Evolutionary conservation across 2,888 invertebrate species (phyloP).

Genomic region (Desoria tigrina): DNA sequence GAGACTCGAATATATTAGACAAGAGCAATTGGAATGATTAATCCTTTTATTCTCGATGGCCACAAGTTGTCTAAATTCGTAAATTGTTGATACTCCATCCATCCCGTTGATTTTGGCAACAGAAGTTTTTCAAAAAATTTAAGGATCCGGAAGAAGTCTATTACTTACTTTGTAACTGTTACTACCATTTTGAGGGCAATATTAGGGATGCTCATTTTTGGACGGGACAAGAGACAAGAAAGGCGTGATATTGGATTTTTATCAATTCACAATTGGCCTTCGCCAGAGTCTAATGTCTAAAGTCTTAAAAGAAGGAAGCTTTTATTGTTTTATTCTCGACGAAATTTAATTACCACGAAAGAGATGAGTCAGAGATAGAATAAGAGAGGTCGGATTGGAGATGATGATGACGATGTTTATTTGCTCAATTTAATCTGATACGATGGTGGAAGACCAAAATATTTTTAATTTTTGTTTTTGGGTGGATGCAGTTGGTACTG

Average conservation of each 20-base stretch:
- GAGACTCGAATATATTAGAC: background rate
- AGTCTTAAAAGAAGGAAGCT: too few relatives aligned
- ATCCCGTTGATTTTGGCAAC: slow-evolving; percentile 2
- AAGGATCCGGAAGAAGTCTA: slow-evolving; percentile 4
- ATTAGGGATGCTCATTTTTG: background rate
- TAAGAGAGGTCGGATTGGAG: background rate
- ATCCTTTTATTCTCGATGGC: slow-evolving; percentile 5
- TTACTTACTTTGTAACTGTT: background rate
- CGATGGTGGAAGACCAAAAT: background rate
- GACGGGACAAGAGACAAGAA: too few relatives aligned
- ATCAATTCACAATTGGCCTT: too few relatives aligned
- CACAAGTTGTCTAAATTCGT: background rate
- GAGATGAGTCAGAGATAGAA: background rate
- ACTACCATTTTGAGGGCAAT: background rate
- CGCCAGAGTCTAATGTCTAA: too few relatives aligned
- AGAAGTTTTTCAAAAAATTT: background rate
- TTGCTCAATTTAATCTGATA: slow-evolving; percentile 7
- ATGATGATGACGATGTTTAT: background rate
- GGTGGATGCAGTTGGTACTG: background rate
- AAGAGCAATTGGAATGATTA: slow-evolving; percentile 16
- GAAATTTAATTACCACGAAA: background rate
- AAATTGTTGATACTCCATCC: background rate
- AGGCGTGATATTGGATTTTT: too few relatives aligned
- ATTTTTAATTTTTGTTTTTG: background rate
- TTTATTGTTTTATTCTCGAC: too few relatives aligned